These are phyloP conservation scores for Tipula helvola DNA, from an alignment of 2,888 invertebrate genomes.

Conservation along the genomic window DNA sequence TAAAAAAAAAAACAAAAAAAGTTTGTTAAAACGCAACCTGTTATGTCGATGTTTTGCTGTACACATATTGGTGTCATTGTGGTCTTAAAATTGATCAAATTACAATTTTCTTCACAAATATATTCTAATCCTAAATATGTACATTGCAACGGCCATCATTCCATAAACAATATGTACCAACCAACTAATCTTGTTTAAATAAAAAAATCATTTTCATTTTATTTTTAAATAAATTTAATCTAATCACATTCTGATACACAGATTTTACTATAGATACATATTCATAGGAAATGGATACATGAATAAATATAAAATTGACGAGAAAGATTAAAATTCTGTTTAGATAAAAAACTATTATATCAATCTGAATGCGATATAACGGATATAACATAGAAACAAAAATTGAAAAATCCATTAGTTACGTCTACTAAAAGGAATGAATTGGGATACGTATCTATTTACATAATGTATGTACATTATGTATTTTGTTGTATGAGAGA, in stretches of 20 bases:
- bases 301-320: not conserved
- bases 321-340: not conserved
- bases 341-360: not conserved
- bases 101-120: not conserved
- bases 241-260: not conserved
- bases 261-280: not conserved
- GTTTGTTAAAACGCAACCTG: no score
- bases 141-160: not conserved
- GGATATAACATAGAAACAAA: not conserved
- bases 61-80: no score
- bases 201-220: not conserved
- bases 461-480: not conserved
- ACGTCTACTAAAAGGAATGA: not conserved
- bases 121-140: not conserved
- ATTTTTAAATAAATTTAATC: not conserved
- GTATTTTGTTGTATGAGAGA: not conserved
- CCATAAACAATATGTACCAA: not conserved
- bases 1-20: no score
- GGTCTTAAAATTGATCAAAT: no score
- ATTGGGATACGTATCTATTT: not conserved
- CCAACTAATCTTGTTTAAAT: not conserved
- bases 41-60: no score
- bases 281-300: not conserved
- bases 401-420: not conserved
- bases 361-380: not conserved